Evolutionary conservation across 2,797 vertebrate genomes (phyloP).

Genomic region (Rhinoraja longicauda): DNA sequence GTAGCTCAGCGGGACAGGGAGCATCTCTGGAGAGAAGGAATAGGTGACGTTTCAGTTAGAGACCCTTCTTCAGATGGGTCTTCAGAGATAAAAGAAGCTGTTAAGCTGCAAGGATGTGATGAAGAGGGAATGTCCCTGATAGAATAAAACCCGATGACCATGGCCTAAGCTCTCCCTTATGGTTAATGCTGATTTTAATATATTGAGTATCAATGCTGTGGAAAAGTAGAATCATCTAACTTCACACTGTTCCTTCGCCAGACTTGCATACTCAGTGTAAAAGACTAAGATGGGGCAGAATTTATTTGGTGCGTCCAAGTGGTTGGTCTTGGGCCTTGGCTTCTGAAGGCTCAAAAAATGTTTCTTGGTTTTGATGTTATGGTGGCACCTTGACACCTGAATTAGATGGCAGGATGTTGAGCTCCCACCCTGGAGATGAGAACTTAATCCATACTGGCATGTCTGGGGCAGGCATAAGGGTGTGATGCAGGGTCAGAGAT

Average conservation of each 20-base stretch:
- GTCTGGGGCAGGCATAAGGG: background rate
- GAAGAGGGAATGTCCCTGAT: too few species aligned
- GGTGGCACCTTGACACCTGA: background rate
- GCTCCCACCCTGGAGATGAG: background rate
- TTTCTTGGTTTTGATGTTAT: background rate
- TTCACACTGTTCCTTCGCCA: background rate
- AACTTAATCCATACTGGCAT: background rate
- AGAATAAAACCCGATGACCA: too few species aligned
- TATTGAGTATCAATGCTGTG: background rate
- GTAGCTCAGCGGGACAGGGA: too few species aligned
- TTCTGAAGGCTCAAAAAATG: background rate
- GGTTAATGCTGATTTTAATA: background rate
- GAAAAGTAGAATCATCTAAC: background rate
- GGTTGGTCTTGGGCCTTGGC: background rate
- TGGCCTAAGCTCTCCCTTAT: background rate
- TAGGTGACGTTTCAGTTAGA: too few species aligned
- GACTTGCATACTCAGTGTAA: background rate
- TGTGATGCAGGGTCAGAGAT: background rate
- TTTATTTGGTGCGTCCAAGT: background rate
- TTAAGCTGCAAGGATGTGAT: too few species aligned
- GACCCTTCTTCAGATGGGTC: too few species aligned
- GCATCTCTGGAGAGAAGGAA: too few species aligned
- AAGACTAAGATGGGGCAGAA: background rate
- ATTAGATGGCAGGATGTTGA: background rate
- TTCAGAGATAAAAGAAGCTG: too few species aligned